Conservation (phyloP, 2,113 vertebrate species). For the Xenopus borealis region DNA sequence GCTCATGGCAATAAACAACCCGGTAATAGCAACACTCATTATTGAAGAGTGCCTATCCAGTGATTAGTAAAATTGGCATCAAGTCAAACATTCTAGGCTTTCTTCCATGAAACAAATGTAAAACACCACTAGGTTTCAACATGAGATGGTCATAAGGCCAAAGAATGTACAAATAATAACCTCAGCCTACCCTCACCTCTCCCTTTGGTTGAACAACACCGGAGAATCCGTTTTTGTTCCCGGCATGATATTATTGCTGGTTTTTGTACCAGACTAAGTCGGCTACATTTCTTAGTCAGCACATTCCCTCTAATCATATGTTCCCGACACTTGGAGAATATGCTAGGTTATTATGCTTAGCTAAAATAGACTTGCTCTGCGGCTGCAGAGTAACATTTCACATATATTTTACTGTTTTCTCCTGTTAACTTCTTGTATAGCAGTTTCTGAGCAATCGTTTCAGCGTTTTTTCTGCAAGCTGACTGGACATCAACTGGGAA, state of each 20-base stretch:
- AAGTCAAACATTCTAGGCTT: too few species aligned
- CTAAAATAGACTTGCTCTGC: constrained; percentile 17
- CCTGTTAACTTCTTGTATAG: too few species aligned
- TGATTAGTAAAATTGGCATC: too few species aligned
- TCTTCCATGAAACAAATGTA: too few species aligned
- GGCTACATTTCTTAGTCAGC: constrained; percentile 39
- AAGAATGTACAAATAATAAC: too few species aligned
- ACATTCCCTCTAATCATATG: constrained; percentile 42
- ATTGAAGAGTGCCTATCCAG: too few species aligned
- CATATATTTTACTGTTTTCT: background rate
- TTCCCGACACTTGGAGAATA: constrained; percentile 23
- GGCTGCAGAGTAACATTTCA: constrained; percentile 8
- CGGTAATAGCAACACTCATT: background rate
- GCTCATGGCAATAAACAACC: background rate
- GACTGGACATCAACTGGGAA: too few species aligned
- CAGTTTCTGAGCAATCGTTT: too few species aligned
- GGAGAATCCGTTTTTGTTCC: constrained; percentile 7
- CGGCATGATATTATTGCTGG: constrained; percentile 29
- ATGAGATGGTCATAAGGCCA: too few species aligned
- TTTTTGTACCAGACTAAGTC: constrained; percentile 35
- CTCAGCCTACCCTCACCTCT: background rate
- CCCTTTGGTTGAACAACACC: background rate
- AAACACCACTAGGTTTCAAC: too few species aligned
- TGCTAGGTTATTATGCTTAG: constrained; percentile 33
- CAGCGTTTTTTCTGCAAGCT: too few species aligned